Conservation (phyloP, 2,113 vertebrate genomes). For the human (Homo sapiens) region DNA sequence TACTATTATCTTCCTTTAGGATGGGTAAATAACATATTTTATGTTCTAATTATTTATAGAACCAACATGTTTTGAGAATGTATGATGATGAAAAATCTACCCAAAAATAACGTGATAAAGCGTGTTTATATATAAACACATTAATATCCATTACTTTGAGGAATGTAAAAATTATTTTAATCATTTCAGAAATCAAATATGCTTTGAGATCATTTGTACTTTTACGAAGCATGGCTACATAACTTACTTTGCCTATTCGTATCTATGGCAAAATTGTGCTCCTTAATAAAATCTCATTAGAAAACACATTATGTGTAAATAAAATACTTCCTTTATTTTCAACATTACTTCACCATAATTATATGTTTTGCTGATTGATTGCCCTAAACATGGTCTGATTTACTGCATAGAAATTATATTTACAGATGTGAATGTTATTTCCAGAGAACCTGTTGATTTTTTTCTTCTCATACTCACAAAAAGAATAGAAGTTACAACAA, state of each 20-base stretch:
- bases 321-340: neutral
- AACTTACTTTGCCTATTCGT: neutral
- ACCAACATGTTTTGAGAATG: neutral
- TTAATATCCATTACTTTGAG: neutral
- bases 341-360: neutral
- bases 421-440: neutral
- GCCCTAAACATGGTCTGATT: neutral
- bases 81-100: neutral
- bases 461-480: neutral
- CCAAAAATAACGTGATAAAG: neutral
- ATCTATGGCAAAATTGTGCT: neutral
- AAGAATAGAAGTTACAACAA: neutral
- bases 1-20: neutral
- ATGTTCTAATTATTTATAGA: neutral
- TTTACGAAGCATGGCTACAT: neutral
- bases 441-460: neutral
- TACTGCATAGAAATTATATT: no score
- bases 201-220: neutral
- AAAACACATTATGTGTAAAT: neutral
- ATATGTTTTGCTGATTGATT: neutral
- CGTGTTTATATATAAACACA: neutral
- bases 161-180: neutral
- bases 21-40: neutral
- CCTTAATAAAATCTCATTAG: neutral
- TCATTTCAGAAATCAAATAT: slow-evolving; percentile 38